These are phyloP conservation scores for Trogon melanurus DNA, from an alignment of 2,113 vertebrate genomes.

Conservation along the genomic window DNA sequence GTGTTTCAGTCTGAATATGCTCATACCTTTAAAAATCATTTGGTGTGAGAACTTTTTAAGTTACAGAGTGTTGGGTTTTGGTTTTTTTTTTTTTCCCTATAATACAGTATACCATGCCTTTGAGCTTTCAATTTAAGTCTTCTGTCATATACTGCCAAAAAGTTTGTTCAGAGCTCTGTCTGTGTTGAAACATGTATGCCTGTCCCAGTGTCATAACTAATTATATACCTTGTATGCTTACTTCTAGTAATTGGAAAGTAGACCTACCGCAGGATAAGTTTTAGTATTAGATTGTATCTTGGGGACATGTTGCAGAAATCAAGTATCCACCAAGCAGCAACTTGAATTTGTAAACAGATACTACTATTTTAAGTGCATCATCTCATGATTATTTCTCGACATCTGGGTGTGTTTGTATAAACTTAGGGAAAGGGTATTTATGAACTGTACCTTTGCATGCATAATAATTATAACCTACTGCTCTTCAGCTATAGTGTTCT, in stretches of 20 bases:
- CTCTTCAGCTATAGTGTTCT: slow-evolving; percentile 37
- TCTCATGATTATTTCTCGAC: slow-evolving; percentile 61
- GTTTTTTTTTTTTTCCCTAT: background rate
- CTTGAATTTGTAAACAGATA: slow-evolving; percentile 78
- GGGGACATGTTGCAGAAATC: slow-evolving; percentile 76
- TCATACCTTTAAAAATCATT: slow-evolving; percentile 77
- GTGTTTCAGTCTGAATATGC: slow-evolving; percentile 73
- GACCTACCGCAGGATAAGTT: slow-evolving; percentile 79
- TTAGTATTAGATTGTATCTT: slow-evolving; percentile 79
- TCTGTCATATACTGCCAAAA: slow-evolving; percentile 83
- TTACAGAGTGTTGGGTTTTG: background rate
- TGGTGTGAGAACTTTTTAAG: slow-evolving; percentile 74
- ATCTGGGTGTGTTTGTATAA: slow-evolving; percentile 58
- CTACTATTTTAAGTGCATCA: slow-evolving; percentile 69
- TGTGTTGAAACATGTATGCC: slow-evolving; percentile 82
- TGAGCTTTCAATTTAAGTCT: slow-evolving; percentile 79
- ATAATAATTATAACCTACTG: slow-evolving; percentile 31
- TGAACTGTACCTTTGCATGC: slow-evolving; percentile 17
- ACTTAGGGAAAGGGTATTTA: slow-evolving; percentile 35
- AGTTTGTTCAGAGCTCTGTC: slow-evolving; percentile 74
- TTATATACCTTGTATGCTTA: slow-evolving; percentile 85
- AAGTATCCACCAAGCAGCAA: slow-evolving; percentile 70
- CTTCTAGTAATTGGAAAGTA: slow-evolving; percentile 83
- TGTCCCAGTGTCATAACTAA: slow-evolving; percentile 89
- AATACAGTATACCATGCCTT: slow-evolving; percentile 68